Conservation (phyloP, 2,888 invertebrate species). For the Drosophila neotestacea region DNA sequence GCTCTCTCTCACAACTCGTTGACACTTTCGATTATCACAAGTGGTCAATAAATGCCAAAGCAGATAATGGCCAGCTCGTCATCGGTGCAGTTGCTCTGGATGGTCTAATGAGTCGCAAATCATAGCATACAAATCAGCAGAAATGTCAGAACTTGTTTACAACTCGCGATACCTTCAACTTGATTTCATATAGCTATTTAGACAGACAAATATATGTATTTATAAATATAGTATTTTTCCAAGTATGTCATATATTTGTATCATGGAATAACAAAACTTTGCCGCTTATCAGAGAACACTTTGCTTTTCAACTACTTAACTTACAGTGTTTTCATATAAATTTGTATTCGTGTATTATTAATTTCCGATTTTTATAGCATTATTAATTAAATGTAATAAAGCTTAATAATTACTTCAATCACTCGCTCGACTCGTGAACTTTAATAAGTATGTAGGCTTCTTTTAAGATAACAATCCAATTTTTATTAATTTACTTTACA, state of each 20-base stretch:
- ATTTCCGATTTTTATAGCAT: background rate
- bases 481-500: background rate
- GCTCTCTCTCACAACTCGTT: conserved; percentile 2
- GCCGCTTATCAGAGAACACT: conserved; percentile 31
- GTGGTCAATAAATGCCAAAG: conserved; percentile 37
- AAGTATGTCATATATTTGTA: conserved; percentile 26
- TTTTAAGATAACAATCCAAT: background rate
- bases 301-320: conserved; percentile 3
- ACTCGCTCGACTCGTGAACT: conserved; percentile 2
- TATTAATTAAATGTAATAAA: too few relatives aligned
- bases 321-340: background rate
- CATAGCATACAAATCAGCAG: conserved; percentile 40
- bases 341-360: conserved; percentile 1
- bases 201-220: conserved; percentile 31
- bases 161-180: conserved; percentile 1
- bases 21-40: conserved; percentile 8
- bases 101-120: conserved; percentile 26
- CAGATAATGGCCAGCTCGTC: conserved; percentile 19
- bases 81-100: conserved; percentile 10
- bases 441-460: background rate
- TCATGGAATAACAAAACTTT: background rate
- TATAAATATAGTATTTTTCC: background rate
- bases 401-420: conserved; percentile 7
- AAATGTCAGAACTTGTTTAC: conserved; percentile 36
- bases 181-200: conserved; percentile 4